Evolutionary conservation across 2,113 vertebrate species (phyloP).

Genomic region (Cranoglanis bouderius): DNA sequence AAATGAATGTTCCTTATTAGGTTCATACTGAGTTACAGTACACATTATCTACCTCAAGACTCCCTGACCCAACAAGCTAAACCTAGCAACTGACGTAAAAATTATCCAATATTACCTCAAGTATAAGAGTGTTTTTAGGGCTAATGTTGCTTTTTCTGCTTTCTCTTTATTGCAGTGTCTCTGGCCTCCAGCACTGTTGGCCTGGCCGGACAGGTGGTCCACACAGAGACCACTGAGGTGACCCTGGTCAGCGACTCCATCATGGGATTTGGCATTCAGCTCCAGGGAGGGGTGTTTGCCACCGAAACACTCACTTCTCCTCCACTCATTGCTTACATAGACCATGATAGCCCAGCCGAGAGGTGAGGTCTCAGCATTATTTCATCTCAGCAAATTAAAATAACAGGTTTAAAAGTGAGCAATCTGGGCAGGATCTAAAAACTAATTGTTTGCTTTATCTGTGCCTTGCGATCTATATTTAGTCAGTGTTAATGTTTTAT

Average conservation of each 20-base stretch:
- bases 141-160: slow-evolving; percentile 32
- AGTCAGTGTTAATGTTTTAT: slow-evolving; percentile 23
- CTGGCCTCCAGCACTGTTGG: slow-evolving; percentile 96
- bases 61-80: background rate
- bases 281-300: slow-evolving; percentile 96
- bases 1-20: background rate
- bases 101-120: background rate
- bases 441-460: slow-evolving; percentile 49
- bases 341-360: slow-evolving; percentile 94
- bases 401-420: background rate
- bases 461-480: slow-evolving; percentile 29
- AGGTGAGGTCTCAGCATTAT: slow-evolving; percentile 74
- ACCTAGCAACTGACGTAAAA: background rate
- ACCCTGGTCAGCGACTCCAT: slow-evolving; percentile 87
- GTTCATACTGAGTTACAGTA: background rate
- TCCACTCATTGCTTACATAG: slow-evolving; percentile 95
- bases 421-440: background rate
- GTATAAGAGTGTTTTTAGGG: background rate
- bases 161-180: slow-evolving; percentile 80
- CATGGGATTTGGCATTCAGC: slow-evolving; percentile 94
- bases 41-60: background rate
- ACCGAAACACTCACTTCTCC: slow-evolving; percentile 96
- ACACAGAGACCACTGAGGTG: slow-evolving; percentile 96
- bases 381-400: slow-evolving; percentile 26
- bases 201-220: slow-evolving; percentile 94